A percentile compares a stretch with the other conserved stretches of the same genome.
These are phyloP conservation scores for Albula glossodonta DNA, from an alignment of 2,113 vertebrate species.

Conservation along the genomic window DNA sequence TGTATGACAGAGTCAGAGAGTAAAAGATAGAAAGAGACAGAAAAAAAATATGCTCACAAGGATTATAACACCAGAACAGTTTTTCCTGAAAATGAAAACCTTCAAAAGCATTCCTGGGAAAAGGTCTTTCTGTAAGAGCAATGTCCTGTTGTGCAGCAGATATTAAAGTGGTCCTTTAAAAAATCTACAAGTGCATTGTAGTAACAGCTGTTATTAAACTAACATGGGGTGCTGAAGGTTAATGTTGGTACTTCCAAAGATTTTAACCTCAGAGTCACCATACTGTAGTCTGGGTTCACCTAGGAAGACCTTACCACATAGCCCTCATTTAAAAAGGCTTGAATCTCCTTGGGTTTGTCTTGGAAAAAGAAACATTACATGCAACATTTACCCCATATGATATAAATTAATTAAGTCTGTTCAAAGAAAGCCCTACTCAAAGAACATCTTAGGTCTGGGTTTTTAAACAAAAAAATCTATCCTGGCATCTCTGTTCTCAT, in stretches of 20 bases:
- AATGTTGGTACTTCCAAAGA: too few relatives aligned
- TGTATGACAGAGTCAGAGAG: neutral
- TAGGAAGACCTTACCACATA: neutral
- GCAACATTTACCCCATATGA: neutral
- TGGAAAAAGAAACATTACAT: neutral
- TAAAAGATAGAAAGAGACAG: neutral
- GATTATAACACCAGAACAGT: neutral
- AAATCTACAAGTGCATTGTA: neutral
- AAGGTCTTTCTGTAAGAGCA: neutral
- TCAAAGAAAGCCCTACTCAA: neutral
- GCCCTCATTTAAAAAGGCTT: neutral
- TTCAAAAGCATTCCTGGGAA: neutral
- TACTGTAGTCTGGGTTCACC: neutral
- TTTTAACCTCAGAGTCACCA: neutral
- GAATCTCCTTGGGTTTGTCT: neutral
- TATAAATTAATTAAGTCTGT: too few relatives aligned
- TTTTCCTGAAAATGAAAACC: neutral
- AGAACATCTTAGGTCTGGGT: neutral
- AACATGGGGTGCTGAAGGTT: neutral
- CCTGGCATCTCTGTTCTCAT: neutral
- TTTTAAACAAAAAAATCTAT: neutral
- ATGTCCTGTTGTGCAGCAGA: neutral
- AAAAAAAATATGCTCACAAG: neutral
- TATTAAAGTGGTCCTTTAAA: neutral
- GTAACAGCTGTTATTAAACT: neutral